phyloP scores from a whole-genome alignment of 2,888 invertebrate genomes.

The Gari tellinella region DNA sequence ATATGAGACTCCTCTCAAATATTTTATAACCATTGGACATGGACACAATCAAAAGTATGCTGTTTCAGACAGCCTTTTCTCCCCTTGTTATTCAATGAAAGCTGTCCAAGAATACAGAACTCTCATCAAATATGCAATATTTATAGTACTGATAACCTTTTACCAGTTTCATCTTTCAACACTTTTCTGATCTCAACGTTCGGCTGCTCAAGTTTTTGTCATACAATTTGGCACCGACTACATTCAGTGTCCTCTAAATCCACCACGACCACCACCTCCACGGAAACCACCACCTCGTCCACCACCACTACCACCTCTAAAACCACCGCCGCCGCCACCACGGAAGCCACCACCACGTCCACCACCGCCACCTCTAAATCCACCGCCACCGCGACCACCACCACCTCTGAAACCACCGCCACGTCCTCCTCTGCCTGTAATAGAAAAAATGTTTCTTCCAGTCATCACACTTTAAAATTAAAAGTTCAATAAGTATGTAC shows the following conservation, averaged over 20 bases:
- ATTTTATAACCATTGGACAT: no score
- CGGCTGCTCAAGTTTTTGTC: no score
- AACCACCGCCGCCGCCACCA: conserved; percentile 76
- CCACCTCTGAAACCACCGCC: conserved; percentile 55
- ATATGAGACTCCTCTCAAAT: no score
- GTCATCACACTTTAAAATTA: not conserved
- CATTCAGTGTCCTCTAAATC: conserved; percentile 25
- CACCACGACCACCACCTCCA: conserved; percentile 36
- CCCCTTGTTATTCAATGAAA: no score
- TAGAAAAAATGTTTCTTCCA: not conserved
- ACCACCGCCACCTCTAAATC: conserved; percentile 63
- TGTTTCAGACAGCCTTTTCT: no score
- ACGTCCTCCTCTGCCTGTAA: conserved; percentile 62
- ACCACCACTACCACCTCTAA: conserved; percentile 64
- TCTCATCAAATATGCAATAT: no score
- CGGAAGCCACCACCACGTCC: conserved; percentile 57
- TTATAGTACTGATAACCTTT: no score
- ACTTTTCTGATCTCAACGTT: no score
- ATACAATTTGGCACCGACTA: no score
- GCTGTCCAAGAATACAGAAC: no score
- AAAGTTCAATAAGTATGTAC: not conserved
- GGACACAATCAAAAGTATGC: no score
- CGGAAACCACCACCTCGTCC: conserved; percentile 28
- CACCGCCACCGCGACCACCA: conserved; percentile 67
- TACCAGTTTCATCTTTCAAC: no score